Base-by-base conservation (phyloP, 2,888 invertebrate species). In the Plagodis pulveraria region DNA sequence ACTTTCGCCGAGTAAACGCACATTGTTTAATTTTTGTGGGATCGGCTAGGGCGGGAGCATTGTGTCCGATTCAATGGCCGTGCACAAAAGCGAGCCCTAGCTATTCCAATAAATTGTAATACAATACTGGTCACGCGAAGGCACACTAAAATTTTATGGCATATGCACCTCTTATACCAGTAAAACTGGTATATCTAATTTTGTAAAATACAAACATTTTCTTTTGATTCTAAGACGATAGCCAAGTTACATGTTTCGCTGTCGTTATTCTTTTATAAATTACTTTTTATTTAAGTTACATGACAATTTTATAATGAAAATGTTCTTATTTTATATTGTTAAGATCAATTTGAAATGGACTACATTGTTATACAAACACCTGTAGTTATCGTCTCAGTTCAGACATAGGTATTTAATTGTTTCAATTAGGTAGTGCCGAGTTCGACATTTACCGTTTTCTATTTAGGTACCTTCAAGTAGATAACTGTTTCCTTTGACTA, bases 11-110 rank as follows among this genome's bases (percentile, higher is more conserved):
- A 70, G 70, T 66, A 67, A 65, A 70, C 67, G 67, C 53, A 64
- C 69, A 80, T 85, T 83, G 83, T 87, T 83, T 78, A 77, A 78
- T 72, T 73, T 76, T 74, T 70, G 71, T 83, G 81, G 85, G 84
- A 78, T 83, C 70, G 83, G 81, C 74, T 76, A 76, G 81, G 81
- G 79, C 74, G 71, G 61, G 67, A 66, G 72, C 71, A 83, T 85
- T 83, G 83, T 82, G 64, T 72, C 76, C 73, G 83, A 84, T 84
- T 80, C 80, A 77, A 73, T 63, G 65, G 68, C 49, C 66, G 66
- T 68, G 67, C 62, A 87, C 86, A 87, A 89, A 84, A 74, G 83
- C 70, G 65, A 69, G 69, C 77, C 81, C 80, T 78, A 70, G 70
- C 77, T 73, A 60, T 64, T 62, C 65, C 80, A 77, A 80, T 80